phyloP scores from a whole-genome alignment of 92 coral and sea anemone genomes.

The Nematostella vectensis region DNA sequence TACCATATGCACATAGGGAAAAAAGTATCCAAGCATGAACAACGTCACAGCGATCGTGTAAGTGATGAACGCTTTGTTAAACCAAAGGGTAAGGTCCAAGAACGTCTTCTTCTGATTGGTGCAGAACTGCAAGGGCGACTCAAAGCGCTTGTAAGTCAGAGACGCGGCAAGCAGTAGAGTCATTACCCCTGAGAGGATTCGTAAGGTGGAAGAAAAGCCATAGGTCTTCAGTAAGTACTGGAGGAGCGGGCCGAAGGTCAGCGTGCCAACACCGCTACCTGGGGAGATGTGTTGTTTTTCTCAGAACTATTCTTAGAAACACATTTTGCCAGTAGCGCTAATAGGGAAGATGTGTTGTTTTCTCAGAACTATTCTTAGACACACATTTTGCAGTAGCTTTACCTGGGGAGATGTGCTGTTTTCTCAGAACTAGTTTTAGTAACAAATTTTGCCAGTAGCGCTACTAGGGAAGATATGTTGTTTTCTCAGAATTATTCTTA shows the following conservation, averaged over 20 bases:
- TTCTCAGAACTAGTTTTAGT: too few relatives aligned
- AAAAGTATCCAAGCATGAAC: constrained; percentile 89
- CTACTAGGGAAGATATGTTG: too few relatives aligned
- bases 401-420: too few relatives aligned
- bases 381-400: too few relatives aligned
- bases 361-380: too few relatives aligned
- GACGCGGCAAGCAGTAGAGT: constrained; percentile 42
- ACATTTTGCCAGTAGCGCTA: too few relatives aligned
- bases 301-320: too few relatives aligned
- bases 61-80: constrained; percentile 64
- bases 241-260: constrained; percentile 79
- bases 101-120: constrained; percentile 37
- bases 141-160: constrained; percentile 57
- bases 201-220: constrained; percentile 59
- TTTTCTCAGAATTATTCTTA: too few relatives aligned
- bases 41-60: constrained; percentile 70
- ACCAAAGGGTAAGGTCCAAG: constrained; percentile 52
- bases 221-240: constrained; percentile 49
- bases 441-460: too few relatives aligned
- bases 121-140: constrained; percentile 60
- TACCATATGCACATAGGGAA: constrained; percentile 91
- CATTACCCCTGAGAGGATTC: constrained; percentile 61
- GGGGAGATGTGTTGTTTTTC: too few relatives aligned
- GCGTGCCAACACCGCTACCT: constrained; percentile 95
- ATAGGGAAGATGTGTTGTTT: too few relatives aligned